These are phyloP conservation scores for Donacobius atricapilla DNA, from an alignment of 2,113 vertebrate genomes.

Conservation along the genomic window DNA sequence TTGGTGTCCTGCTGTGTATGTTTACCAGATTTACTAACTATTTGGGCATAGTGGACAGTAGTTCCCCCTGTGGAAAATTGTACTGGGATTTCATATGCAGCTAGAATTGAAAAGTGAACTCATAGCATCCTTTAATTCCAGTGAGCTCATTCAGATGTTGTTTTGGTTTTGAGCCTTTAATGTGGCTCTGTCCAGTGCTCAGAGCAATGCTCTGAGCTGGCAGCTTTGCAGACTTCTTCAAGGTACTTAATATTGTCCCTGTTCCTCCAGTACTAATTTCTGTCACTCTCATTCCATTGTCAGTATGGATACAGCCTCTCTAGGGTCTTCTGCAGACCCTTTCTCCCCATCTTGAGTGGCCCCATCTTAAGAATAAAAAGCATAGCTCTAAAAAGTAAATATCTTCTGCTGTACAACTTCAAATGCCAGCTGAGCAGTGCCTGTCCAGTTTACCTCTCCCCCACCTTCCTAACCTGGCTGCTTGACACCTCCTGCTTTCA, in stretches of 20 bases:
- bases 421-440: neutral
- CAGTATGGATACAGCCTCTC: neutral
- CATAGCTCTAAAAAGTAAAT: neutral
- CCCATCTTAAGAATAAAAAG: neutral
- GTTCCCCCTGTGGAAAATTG: neutral
- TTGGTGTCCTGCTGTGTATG: neutral
- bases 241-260: neutral
- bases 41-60: neutral
- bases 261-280: neutral
- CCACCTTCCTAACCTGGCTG: neutral
- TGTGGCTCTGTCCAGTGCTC: neutral
- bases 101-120: neutral
- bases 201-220: neutral
- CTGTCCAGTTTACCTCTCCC: neutral
- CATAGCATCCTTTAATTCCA: neutral
- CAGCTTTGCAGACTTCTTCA: neutral
- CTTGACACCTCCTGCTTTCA: neutral
- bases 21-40: neutral
- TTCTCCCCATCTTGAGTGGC: neutral
- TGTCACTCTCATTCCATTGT: neutral
- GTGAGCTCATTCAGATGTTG: neutral
- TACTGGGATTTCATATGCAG: neutral
- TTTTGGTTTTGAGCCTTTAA: neutral
- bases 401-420: neutral
- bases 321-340: neutral